Percentiles rank a stretch among this genome's conserved stretches.
phyloP scores from a whole-genome alignment of 2,113 vertebrate genomes.

The Orcinus orca region DNA sequence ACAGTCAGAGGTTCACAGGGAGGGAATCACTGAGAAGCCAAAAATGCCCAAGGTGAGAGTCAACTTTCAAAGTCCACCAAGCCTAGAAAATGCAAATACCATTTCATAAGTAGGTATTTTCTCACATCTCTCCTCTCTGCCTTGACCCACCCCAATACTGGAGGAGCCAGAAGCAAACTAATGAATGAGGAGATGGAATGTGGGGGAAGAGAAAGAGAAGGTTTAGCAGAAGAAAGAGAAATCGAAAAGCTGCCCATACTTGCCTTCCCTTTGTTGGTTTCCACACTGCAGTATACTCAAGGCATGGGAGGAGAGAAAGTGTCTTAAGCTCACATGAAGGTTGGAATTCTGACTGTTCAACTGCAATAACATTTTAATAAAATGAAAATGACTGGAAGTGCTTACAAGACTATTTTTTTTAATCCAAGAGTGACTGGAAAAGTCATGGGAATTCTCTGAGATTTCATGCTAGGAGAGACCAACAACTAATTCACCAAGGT shows the following conservation, averaged over 20 bases:
- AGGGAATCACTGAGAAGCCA: neutral
- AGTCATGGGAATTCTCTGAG: neutral
- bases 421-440: neutral
- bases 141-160: neutral
- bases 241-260: neutral
- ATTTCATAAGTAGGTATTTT: neutral
- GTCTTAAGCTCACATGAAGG: neutral
- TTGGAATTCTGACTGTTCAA: neutral
- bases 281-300: neutral
- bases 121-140: neutral
- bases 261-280: neutral
- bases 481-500: neutral
- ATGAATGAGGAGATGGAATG: neutral
- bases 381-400: neutral
- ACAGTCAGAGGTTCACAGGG: neutral
- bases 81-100: neutral
- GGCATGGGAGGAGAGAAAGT: neutral
- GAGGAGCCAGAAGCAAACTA: neutral
- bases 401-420: neutral
- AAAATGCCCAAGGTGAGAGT: neutral
- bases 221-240: neutral
- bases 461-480: neutral
- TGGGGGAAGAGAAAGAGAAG: neutral
- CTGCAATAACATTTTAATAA: neutral
- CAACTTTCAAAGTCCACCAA: neutral